Base-by-base conservation (phyloP, 1,140 invertebrate species). In the Lordiphosa collinella region DNA sequence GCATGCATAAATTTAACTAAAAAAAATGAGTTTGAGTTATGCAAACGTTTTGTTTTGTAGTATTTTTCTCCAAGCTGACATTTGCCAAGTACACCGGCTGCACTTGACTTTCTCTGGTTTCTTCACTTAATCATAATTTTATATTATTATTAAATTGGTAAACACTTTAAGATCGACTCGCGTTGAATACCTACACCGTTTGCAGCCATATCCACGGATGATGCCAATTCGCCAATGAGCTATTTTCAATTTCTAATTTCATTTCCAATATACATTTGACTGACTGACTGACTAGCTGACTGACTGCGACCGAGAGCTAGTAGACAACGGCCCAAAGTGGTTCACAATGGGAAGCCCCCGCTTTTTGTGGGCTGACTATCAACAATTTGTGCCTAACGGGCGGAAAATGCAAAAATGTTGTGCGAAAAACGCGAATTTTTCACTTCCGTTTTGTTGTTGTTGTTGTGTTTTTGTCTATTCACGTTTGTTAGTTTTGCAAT, bases 231-330 rank as follows among this genome's bases (percentile, higher is more conserved):
- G 79, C 63, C 69, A 82, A 66, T 75, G 80, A 75, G 47, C 72
- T 79, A 67, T 85, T 84, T 73, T 84, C 78, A 86, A 86, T 86
- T 79, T 87, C 86, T 82, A 87, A 82, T 88, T 86, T 87, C 86
- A 88, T 88, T 82, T 78, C 86, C 73, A 68, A 87, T 76, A 76
- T 60, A 67, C 73, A 72, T 66, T 55, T 51, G 46, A 67, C 50
- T 52, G 57, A 41, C 10, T 54, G 46, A 25, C 49, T 47, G 43
- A n/a, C n/a, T 59, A 69, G 66, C 70, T 61, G 54, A 44, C 35
- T 60, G 69, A 59, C 64, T 34, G 59, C 40, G 31, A 55, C 49
- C 18, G 16, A 22, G 14, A 4, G 35, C 8, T n/a, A 12, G 22
- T 38, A 35, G 46, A 53, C 43, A 52, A 41, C 51, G 37, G 64